A percentile compares a stretch with the other conserved stretches of the same genome.
Conservation (phyloP, 2,888 invertebrate genomes). For the Melolontha melolontha region DNA sequence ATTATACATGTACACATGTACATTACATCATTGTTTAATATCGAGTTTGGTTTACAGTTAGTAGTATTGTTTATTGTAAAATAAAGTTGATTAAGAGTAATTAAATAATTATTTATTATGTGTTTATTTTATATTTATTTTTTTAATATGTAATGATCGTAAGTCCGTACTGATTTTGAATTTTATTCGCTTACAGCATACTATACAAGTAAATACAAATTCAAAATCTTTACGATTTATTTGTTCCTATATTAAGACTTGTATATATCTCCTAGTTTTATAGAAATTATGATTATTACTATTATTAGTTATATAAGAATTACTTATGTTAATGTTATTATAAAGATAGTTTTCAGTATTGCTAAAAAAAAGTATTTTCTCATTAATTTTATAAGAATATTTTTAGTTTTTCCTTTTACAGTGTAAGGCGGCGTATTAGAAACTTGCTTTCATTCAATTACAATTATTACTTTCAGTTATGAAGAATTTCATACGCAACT, state of each 20-base stretch:
- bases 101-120: constrained; percentile 25
- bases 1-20: constrained; percentile 16
- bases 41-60: constrained; percentile 16
- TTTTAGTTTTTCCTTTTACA: constrained; percentile 21
- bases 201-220: constrained; percentile 10
- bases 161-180: constrained; percentile 22
- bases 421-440: constrained; percentile 18
- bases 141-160: constrained; percentile 28
- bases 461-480: constrained; percentile 22
- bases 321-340: constrained; percentile 2
- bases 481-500: constrained; percentile 18
- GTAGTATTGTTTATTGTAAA: constrained; percentile 34
- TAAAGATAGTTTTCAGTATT: constrained; percentile 36
- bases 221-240: constrained; percentile 36
- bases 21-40: constrained; percentile 10
- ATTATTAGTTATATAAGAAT: constrained; percentile 26
- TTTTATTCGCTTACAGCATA: constrained; percentile 1
- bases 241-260: constrained; percentile 48
- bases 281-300: constrained; percentile 25
- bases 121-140: constrained; percentile 37
- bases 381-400: constrained; percentile 25
- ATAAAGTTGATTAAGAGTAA: constrained; percentile 16
- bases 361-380: constrained; percentile 28
- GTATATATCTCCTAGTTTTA: constrained; percentile 36
- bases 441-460: constrained; percentile 15